Evolutionary conservation across 2,888 invertebrate species (phyloP).

Genomic region (Morinoia aosen): DNA sequence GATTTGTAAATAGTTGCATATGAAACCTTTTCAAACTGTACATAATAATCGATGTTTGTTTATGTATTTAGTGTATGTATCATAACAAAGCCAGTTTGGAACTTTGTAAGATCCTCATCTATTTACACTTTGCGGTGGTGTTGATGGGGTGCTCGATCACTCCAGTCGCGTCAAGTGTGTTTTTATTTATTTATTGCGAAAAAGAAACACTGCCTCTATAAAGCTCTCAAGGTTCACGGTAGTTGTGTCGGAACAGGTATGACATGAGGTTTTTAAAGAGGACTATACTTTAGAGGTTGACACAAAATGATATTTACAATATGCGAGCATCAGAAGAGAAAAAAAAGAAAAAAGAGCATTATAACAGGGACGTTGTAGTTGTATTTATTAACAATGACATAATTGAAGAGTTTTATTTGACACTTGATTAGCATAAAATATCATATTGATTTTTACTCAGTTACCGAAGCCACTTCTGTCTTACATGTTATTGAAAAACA

Average conservation of each 20-base stretch:
- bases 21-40: constrained; percentile 9
- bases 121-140: neutral
- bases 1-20: constrained; percentile 19
- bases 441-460: too few species aligned
- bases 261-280: neutral
- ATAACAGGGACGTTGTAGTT: too few species aligned
- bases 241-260: neutral
- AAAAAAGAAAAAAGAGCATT: too few species aligned
- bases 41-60: constrained; percentile 43
- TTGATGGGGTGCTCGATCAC: neutral
- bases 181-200: neutral
- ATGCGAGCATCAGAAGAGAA: too few species aligned
- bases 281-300: too few species aligned
- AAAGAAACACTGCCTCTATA: neutral
- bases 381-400: too few species aligned
- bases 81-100: neutral
- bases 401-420: too few species aligned
- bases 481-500: too few species aligned
- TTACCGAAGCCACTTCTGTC: too few species aligned
- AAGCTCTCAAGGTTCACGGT: neutral
- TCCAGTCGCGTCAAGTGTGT: neutral
- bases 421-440: too few species aligned
- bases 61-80: constrained; percentile 26
- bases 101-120: neutral
- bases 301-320: too few species aligned